Base-by-base conservation (phyloP, 2,888 invertebrate species). In the Cremastinae sp. region DNA sequence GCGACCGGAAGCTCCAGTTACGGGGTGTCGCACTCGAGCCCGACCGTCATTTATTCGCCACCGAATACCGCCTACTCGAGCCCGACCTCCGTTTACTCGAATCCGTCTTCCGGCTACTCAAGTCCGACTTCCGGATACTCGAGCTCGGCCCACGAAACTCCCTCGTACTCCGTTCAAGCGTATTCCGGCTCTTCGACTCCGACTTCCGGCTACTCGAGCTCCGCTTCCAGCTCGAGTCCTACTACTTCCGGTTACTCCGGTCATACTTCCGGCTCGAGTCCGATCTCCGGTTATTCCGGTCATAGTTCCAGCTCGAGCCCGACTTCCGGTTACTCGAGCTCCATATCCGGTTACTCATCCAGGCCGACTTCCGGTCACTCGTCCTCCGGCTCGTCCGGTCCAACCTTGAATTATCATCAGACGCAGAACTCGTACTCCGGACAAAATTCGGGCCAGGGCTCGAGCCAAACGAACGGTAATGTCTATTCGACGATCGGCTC, bases 361-460 rank as follows among this genome's bases (percentile, higher is more conserved):
- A 45, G 68, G 0, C 65, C 78, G 5, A 81, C 81, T 36, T 73
- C 75, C 18, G 45, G 61, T 7, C 56, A 79, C 14, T 59, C 79
- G 10, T 58, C 61, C 22, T 77, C 76, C 0, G 41, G 64, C 18
- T 62, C 74, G 0, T 66, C 53, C 2, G 82, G 79, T 16, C 75
- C 79, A 2, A 78, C 71, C 45, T 66, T 81, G 3, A 51, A 77
- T 45, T 83, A 78, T 49, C n/a, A n/a, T n/a, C n/a, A n/a, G n/a
- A n/a, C n/a, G n/a, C n/a, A n/a, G n/a, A n/a, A n/a, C n/a, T n/a
- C n/a, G n/a, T n/a, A n/a, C n/a, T n/a, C n/a, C n/a, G n/a, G n/a
- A n/a, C n/a, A n/a, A n/a, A n/a, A n/a, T n/a, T 72, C 80, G 0
- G 79, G 73, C 14, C 79, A 81, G 4, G 80, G 80, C 51, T 18